Evolutionary conservation across 2,113 vertebrate species (phyloP).

Genomic region (Fulmarus glacialis): DNA sequence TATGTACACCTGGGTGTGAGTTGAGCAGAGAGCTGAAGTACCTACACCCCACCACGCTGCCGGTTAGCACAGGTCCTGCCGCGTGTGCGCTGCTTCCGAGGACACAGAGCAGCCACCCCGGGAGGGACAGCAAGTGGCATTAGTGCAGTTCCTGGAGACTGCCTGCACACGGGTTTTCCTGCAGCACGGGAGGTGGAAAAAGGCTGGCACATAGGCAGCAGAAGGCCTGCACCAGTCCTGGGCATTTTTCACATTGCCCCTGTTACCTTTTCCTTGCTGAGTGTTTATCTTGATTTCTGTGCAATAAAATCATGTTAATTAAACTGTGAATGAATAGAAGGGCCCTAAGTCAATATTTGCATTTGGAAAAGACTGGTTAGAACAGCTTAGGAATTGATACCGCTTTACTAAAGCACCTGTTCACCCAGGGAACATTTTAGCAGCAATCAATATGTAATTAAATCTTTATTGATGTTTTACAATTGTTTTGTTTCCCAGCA

Average conservation of each 20-base stretch:
- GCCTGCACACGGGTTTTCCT: not conserved
- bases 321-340: conserved; percentile 42
- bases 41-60: not conserved
- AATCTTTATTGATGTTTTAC: conserved; percentile 57
- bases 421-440: conserved; percentile 49
- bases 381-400: conserved; percentile 60
- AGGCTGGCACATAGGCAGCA: not conserved
- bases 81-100: rapidly evolving
- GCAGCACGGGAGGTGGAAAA: not conserved
- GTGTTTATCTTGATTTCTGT: conserved; percentile 4
- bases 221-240: not conserved
- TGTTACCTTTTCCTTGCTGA: not conserved
- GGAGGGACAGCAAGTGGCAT: not conserved
- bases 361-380: conserved; percentile 23
- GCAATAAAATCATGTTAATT: conserved; percentile 53
- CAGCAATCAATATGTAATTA: conserved; percentile 64
- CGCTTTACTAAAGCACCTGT: conserved; percentile 57
- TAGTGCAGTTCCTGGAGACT: not conserved
- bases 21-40: not conserved
- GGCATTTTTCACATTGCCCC: not conserved
- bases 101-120: not conserved
- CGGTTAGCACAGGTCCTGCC: not conserved
- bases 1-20: not conserved
- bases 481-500: conserved; percentile 57
- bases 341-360: conserved; percentile 40